Conservation (phyloP, 1,140 invertebrate genomes). For the Lanistes nyassanus region DNA sequence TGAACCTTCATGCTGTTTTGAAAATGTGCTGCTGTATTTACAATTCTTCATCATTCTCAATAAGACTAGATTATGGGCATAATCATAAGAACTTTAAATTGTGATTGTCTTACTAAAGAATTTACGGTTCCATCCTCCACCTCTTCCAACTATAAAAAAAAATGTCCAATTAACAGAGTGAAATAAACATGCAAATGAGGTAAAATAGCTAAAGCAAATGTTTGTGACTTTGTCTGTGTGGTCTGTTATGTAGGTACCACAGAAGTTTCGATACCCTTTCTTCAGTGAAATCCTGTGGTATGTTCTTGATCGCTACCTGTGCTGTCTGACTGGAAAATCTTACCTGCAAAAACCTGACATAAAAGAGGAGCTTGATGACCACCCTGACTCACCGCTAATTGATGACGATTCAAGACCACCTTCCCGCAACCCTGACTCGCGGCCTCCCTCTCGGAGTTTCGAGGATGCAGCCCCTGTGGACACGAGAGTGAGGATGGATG, state of each 20-base stretch:
- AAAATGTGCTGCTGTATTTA: no score
- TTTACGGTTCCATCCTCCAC: no score
- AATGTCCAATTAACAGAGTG: no score
- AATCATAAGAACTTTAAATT: no score
- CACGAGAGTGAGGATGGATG: slow-evolving; percentile 29
- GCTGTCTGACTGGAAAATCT: slow-evolving; percentile 84
- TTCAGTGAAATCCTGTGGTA: slow-evolving; percentile 99
- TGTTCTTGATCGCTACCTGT: slow-evolving; percentile 92
- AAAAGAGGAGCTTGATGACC: slow-evolving; percentile 88
- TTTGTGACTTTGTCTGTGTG: no score
- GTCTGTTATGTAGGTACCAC: slow-evolving; percentile 79
- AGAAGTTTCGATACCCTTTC: slow-evolving; percentile 97
- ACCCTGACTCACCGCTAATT: slow-evolving; percentile 34
- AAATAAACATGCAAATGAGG: no score
- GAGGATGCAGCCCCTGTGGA: slow-evolving; percentile 35
- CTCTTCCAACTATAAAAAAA: no score
- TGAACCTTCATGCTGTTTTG: no score
- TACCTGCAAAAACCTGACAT: slow-evolving; percentile 95
- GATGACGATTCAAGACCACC: slow-evolving; percentile 46
- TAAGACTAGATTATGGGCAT: no score
- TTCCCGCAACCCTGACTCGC: slow-evolving; percentile 40
- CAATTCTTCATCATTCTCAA: no score
- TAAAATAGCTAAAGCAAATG: no score
- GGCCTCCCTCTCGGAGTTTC: slow-evolving; percentile 35
- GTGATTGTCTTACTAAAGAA: no score